phyloP scores from a whole-genome alignment of 2,888 invertebrate species.

The Lycia hirtaria region DNA sequence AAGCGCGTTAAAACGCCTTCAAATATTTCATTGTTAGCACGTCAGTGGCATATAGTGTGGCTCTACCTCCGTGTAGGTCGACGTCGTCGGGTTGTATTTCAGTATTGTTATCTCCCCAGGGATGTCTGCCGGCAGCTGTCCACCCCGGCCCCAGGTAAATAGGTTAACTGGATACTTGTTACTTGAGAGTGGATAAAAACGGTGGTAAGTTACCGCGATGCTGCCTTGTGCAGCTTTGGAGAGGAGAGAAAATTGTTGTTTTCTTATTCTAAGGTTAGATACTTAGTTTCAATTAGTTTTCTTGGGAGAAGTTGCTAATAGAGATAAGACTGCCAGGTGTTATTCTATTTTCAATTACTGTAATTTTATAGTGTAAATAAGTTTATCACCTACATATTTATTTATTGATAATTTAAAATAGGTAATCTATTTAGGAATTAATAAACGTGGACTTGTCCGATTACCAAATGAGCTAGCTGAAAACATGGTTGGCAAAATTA shows the following conservation, averaged over 20 bases:
- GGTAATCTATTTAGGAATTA: too few species aligned
- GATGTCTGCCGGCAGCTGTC: slow-evolving; percentile 67
- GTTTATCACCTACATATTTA: too few species aligned
- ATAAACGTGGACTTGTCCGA: too few species aligned
- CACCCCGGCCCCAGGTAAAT: slow-evolving; percentile 53
- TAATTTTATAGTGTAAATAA: too few species aligned
- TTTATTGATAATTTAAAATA: too few species aligned
- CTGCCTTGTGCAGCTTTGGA: not conserved
- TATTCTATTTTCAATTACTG: too few species aligned
- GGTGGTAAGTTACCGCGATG: not conserved
- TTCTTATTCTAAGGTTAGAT: too few species aligned
- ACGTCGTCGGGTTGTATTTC: slow-evolving; percentile 24
- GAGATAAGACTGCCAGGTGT: not conserved
- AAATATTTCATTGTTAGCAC: not conserved
- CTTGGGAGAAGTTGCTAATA: too few species aligned
- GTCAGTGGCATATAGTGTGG: not conserved
- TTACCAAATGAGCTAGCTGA: too few species aligned
- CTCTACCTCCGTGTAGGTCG: not conserved
- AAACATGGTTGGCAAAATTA: too few species aligned
- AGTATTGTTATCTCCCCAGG: slow-evolving; percentile 51
- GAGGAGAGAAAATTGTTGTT: not conserved
- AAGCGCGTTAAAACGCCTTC: not conserved
- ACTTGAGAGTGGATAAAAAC: slow-evolving; percentile 1
- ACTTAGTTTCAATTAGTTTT: too few species aligned
- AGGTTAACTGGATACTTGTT: slow-evolving; percentile 25